Base-by-base conservation (phyloP, 2,888 invertebrate species). In the Meganola albula region DNA sequence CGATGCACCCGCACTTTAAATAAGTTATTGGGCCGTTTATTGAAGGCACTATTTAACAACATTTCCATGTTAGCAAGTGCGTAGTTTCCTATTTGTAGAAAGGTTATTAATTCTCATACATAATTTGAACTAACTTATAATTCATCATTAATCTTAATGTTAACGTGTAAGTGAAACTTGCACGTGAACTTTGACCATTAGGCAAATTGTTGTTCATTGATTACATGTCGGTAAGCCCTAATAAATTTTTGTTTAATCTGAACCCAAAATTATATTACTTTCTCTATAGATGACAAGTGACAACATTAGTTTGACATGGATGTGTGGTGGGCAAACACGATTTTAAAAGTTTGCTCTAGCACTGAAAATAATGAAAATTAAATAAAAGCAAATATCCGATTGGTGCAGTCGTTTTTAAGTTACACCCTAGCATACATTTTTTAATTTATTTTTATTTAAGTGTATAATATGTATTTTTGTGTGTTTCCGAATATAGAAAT, bases 1-100 rank as follows among this genome's bases (percentile, higher is more conserved):
- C 78, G 82, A 84, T 85, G 85, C 84, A 83, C 71, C 74, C 78
- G 71, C 70, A 77, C 79, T 84, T 84, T 84, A 83, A 80, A 83
- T 83, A 83, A 82, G 76, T 83, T 82, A 80, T 82, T 79, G 78
- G 80, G 73, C 65, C 74, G 75, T 78, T 82, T 78, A 83, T 83
- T 74, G 82, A 69, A 80, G 78, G 74, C 74, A 77, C 72, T 77
- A 69, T 71, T 77, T 84, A 83, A 83, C 83, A 80, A 74, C 75
- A 72, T 80, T 82, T 72, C 70, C 72, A 67, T 79, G 82, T 82
- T 70, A 63, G 75, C 73, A 79, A 78, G 71, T 78, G 65, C 62
- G 66, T 64, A 61, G 71, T 72, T 77, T 80, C 75, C 77, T 73
- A 51, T 39, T 50, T 62, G 51, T 53, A 55, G 61, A 57, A 48